phyloP scores from a whole-genome alignment of 2,888 invertebrate genomes.

The Lithophane semibrunnea region DNA sequence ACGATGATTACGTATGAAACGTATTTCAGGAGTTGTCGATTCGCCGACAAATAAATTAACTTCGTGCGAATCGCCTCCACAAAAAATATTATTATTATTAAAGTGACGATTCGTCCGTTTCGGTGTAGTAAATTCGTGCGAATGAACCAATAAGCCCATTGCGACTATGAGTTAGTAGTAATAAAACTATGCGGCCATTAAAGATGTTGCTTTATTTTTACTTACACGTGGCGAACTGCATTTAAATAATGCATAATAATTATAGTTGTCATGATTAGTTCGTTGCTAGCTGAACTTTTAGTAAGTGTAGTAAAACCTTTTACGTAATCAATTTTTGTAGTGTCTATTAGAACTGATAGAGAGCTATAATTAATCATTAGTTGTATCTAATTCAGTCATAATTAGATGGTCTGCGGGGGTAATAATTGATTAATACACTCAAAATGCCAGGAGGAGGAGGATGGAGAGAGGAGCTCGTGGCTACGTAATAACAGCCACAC shows the following conservation, averaged over 20 bases:
- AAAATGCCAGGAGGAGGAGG: background rate
- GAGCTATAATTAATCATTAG: background rate
- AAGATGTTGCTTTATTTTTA: constrained; percentile 26
- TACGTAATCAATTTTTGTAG: background rate
- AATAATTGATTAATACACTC: background rate
- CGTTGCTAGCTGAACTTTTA: constrained; percentile 39
- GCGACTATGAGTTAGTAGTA: constrained; percentile 7
- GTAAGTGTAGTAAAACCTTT: constrained; percentile 10
- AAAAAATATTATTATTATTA: no score
- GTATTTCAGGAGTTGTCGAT: no score
- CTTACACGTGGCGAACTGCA: constrained; percentile 50
- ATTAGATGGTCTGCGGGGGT: background rate
- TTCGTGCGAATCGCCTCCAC: no score
- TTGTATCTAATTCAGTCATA: background rate
- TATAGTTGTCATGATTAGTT: constrained; percentile 17
- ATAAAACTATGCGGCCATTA: constrained; percentile 26
- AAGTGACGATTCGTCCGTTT: no score
- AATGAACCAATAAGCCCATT: no score
- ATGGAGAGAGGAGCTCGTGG: no score
- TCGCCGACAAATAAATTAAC: no score
- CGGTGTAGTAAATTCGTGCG: no score
- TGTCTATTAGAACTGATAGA: constrained; percentile 2
- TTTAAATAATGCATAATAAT: constrained; percentile 41
- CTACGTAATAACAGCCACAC: no score
- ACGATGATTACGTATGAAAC: no score